Evolutionary conservation across 1,140 invertebrate species (phyloP).

Genomic region (Nixonia krombeini): DNA sequence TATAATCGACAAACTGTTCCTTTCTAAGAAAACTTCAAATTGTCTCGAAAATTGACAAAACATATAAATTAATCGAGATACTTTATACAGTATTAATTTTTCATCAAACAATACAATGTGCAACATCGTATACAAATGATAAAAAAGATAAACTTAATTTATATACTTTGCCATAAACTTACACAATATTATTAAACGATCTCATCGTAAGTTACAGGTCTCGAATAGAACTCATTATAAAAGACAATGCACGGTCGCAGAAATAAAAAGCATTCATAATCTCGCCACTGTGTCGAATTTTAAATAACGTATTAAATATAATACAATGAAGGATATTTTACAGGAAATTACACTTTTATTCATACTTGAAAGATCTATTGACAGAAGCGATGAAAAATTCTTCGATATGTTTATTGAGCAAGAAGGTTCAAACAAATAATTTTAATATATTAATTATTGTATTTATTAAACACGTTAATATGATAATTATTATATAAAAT

Average conservation of each 20-base stretch:
- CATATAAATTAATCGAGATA: constrained; percentile 12
- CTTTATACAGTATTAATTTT: too few species aligned
- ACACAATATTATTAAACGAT: too few species aligned
- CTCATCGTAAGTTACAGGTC: too few species aligned
- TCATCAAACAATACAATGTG: too few species aligned
- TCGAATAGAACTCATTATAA: too few species aligned
- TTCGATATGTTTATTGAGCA: constrained; percentile 47
- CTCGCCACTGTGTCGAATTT: constrained; percentile 28
- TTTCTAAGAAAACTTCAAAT: constrained; percentile 28
- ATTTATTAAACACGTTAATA: background rate
- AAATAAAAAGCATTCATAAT: background rate
- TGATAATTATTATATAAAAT: constrained; percentile 19
- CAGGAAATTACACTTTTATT: too few species aligned
- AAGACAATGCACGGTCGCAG: too few species aligned
- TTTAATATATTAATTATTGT: constrained; percentile 1
- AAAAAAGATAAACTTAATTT: too few species aligned
- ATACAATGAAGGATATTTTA: constrained; percentile 6
- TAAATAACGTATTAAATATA: constrained; percentile 8
- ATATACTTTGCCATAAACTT: too few species aligned
- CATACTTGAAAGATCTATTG: too few species aligned
- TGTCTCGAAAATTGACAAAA: constrained; percentile 11
- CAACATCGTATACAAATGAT: too few species aligned
- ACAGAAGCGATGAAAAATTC: constrained; percentile 29
- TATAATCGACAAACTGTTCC: background rate
- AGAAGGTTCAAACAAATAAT: constrained; percentile 28